Percentiles rank a stretch among this genome's conserved stretches.
Evolutionary conservation across 2,797 vertebrate species (phyloP).

Genomic region (Hafferia zeledoni): DNA sequence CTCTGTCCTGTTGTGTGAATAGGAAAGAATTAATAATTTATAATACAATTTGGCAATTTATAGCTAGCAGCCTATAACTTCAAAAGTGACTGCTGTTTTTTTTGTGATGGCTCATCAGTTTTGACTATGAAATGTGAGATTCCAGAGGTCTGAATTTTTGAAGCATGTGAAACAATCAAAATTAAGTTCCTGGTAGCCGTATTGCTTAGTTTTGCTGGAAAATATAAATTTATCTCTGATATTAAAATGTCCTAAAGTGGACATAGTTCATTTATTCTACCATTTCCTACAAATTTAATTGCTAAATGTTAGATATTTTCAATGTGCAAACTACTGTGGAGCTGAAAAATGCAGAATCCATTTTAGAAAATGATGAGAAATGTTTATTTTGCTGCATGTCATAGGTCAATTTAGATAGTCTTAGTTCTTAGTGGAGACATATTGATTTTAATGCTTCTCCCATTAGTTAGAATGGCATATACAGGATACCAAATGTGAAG

Average conservation of each 20-base stretch:
- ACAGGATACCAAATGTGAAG: conserved; percentile 73
- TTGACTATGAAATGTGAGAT: not conserved
- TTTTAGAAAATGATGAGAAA: conserved; percentile 62
- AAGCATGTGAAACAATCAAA: not conserved
- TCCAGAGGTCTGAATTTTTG: not conserved
- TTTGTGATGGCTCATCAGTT: not conserved
- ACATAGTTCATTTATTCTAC: not conserved
- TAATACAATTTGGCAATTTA: not conserved
- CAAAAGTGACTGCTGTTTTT: not conserved
- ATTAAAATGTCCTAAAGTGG: not conserved
- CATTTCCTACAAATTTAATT: not conserved
- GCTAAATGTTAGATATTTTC: not conserved
- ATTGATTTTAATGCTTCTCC: conserved; percentile 85
- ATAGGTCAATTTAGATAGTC: conserved; percentile 78
- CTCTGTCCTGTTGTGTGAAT: not conserved
- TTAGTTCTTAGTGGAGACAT: conserved; percentile 81
- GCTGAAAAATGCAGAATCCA: conserved; percentile 18
- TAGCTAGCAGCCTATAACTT: not conserved
- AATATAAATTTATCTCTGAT: not conserved
- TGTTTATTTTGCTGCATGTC: conserved; percentile 60
- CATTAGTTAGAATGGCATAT: conserved; percentile 75
- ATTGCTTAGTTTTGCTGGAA: not conserved
- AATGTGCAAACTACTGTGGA: not conserved
- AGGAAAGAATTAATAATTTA: not conserved
- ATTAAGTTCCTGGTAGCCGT: not conserved